Base-by-base conservation (phyloP, 2,113 vertebrate genomes). In the Tauraco erythrolophus region DNA sequence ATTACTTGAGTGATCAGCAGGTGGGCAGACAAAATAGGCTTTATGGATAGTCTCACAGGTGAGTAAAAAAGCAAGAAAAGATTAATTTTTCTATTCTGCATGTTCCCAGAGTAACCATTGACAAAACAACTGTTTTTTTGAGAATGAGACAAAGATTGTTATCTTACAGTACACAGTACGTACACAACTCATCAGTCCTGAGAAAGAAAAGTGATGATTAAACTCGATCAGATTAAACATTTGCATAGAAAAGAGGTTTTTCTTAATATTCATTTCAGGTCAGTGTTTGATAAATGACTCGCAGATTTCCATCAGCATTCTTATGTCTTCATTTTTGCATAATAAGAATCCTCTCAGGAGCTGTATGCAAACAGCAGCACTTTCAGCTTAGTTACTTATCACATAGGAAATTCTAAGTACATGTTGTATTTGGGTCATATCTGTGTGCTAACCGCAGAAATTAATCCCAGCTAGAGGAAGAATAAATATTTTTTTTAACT, bases 171-270 rank as follows among this genome's bases (percentile, higher is more conserved):
- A 46, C 75, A 18, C 75, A 27, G 91, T 80, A 88, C 37, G 3
- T 88, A 65, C 74, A 80, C 87, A 85, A 30, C 81, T 94, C 86
- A 33, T 91, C 10, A 11, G 89, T 77, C 92, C 92, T 33, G 53
- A 88, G 77, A 68, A 89, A 79, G 70, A 61, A 88, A 83, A 87
- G 87, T 31, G 62, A 61, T 95, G 89, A 97, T 96, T 92, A 97
- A 97, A 95, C 77, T 82, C 16, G 16, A 70, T 83, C 5, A 21
- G 84, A 94, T 91, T 89, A 83, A 96, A 62, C 27, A 92, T 95
- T 96, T 96, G 91, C 97, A 96, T 97, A 92, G 94, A 96, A 92
- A 95, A 92, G 93, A 96, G 91, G 25, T 58, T 95, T 97, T 95
- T 91, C 93, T 89, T 95, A 95, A 96, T 97, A 85, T 80, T 94